Evolutionary conservation across 37 sponge, comb jelly and placozoan genomes (phyloP), one percentile per base, ranked within the genome.

Genomic region (Halichondria panicea): DNA sequence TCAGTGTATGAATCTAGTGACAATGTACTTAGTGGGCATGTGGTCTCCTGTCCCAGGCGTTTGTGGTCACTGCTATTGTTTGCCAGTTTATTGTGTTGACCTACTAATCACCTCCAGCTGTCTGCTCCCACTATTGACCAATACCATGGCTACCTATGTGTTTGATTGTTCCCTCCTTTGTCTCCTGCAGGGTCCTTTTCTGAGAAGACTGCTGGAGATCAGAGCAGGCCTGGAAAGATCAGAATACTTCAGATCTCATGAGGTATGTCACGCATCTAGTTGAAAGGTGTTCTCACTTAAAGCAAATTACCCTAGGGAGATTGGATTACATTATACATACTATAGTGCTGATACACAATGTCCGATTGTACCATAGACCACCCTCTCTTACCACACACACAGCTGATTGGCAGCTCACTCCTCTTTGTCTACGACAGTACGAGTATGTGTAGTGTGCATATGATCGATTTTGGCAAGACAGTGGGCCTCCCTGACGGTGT

Each of bases 381-480:
- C 4, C 60, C 37, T 73, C 27, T 8, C 72, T 71, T 9, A 12
- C 55, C 65, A 34, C 35, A 31, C 4, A 0, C 55, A 3, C 79
- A 96, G 97, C 58, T 96, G 28, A 91, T 96, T 54, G 99, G 99
- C 3, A 91, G 92, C 44, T 98, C 99, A 1, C 66, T 98, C 44
- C 81, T 98, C 41, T 95, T 98, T 72, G 99, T 98, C 4, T 90
- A 91, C 63, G 91, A 93, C 67, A 66, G 84, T 9, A 64, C 70
- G 21, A 80, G 65, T 25, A 68, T 71, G 59, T 71, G 78, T 40
- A 84, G 88, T 33, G 71, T 98, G 13, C 93, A 94, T 84, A 84
- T 95, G 82, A 98, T 98, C 53, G 99, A 98, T 70, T 98, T 98
- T 88, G 99, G 94, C 21, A 98, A 98, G 75, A 95, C 99, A 15